A percentile compares a stretch with the other conserved stretches of the same genome.
Evolutionary conservation across 2,888 invertebrate genomes (phyloP).

Genomic region (Hydrotaea diabolus): DNA sequence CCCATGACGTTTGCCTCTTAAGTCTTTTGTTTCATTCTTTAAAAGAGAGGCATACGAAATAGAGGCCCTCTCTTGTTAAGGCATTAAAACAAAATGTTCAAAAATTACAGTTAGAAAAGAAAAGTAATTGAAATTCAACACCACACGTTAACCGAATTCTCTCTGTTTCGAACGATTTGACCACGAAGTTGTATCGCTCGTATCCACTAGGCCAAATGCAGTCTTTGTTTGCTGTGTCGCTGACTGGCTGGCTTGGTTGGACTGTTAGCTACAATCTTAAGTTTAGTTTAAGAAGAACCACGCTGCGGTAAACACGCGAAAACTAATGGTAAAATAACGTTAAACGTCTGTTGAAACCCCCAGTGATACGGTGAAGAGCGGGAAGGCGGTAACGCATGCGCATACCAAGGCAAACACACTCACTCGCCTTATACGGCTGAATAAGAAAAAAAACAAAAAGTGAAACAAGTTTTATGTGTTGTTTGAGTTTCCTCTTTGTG

Average conservation of each 20-base stretch:
- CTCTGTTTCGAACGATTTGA: conserved; percentile 25
- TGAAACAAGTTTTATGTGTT: conserved; percentile 61
- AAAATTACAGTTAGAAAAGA: conserved; percentile 54
- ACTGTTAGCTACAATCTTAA: conserved; percentile 26
- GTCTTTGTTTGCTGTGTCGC: background rate
- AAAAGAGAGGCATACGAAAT: background rate
- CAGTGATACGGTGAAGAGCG: background rate
- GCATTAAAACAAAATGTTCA: background rate
- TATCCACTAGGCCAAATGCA: conserved; percentile 19
- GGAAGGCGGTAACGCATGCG: conserved; percentile 45
- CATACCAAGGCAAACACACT: conserved; percentile 37
- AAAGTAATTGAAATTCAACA: conserved; percentile 56
- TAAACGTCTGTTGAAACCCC: background rate
- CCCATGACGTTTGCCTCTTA: conserved; percentile 20
- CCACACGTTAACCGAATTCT: conserved; percentile 46
- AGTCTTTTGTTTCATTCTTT: conserved; percentile 12
- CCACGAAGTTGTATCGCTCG: conserved; percentile 23
- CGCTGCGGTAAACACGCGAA: conserved; percentile 55
- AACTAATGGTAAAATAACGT: conserved; percentile 30
- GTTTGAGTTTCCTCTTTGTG: background rate
- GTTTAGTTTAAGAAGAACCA: conserved; percentile 59
- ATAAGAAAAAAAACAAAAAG: conserved; percentile 40
- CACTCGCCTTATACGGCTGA: background rate
- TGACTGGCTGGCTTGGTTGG: conserved; percentile 37
- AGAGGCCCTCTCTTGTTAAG: conserved; percentile 20